Conservation (phyloP, 2,797 vertebrate species). For the Poeciliopsis paucimaculata region DNA sequence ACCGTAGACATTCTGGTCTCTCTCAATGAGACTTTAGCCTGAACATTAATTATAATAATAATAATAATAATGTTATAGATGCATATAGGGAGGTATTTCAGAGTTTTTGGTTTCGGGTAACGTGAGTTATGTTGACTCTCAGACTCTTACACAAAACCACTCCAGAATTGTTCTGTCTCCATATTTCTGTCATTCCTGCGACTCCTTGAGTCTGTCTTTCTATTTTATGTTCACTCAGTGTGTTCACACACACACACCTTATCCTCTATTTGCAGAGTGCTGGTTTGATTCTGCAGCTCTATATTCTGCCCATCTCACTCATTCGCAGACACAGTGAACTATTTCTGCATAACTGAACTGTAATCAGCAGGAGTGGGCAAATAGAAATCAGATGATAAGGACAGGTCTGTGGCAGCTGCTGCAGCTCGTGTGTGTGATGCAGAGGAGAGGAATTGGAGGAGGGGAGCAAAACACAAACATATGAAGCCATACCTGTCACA, state of each 20-base stretch:
- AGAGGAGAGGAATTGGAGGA: conserved; percentile 26
- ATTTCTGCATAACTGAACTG: conserved; percentile 56
- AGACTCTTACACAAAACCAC: background rate
- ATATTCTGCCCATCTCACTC: conserved; percentile 14
- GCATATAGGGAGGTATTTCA: background rate
- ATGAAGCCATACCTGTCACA: conserved; percentile 51
- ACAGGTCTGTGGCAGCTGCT: conserved; percentile 75
- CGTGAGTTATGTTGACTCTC: background rate
- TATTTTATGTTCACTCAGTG: background rate
- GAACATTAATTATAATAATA: background rate
- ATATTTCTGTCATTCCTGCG: background rate
- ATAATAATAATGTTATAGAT: background rate
- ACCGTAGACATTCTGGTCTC: too few species aligned
- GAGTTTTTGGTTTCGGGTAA: background rate
- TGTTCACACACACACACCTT: background rate
- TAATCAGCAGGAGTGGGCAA: conserved; percentile 64
- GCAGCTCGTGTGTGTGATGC: conserved; percentile 54
- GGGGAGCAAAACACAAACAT: conserved; percentile 51
- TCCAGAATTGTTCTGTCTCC: background rate
- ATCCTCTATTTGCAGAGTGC: conserved; percentile 14
- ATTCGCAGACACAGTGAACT: conserved; percentile 33
- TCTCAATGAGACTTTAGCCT: background rate
- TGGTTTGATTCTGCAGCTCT: conserved; percentile 9
- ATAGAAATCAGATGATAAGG: conserved; percentile 59
- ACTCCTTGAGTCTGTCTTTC: background rate